A percentile compares a stretch with the other conserved stretches of the same genome.
Evolutionary conservation across 2,888 invertebrate species (phyloP).

Genomic region (Ceriagrion tenellum): DNA sequence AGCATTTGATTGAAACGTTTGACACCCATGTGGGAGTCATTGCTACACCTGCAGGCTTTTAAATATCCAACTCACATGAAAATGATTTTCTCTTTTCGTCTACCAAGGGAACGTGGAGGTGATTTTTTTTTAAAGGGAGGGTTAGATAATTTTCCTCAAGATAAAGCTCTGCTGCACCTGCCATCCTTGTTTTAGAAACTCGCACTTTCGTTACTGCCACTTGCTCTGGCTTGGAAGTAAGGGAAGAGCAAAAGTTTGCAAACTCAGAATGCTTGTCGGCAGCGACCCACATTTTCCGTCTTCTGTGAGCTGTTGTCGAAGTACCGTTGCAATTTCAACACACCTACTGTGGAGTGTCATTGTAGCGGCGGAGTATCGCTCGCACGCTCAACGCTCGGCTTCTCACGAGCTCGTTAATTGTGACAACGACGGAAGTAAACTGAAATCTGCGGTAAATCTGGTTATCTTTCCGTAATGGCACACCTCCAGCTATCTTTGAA

Average conservation of each 20-base stretch:
- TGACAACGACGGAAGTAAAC: neutral
- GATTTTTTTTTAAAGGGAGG: neutral
- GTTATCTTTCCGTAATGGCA: neutral
- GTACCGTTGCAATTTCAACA: constrained; percentile 65
- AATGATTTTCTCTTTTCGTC: neutral
- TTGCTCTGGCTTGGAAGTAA: neutral
- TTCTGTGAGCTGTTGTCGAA: neutral
- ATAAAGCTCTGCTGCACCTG: neutral
- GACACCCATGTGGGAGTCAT: neutral
- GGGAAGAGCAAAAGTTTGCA: neutral
- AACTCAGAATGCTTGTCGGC: neutral
- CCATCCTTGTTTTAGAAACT: neutral
- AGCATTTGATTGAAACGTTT: neutral
- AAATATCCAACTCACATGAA: neutral
- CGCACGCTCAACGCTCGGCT: neutral
- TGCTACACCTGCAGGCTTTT: neutral
- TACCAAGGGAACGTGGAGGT: neutral
- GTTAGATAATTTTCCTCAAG: neutral
- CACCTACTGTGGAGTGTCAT: constrained; percentile 42
- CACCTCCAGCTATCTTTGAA: neutral
- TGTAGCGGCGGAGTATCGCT: neutral
- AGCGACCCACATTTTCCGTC: constrained; percentile 45
- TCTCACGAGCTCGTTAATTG: constrained; percentile 6
- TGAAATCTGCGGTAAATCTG: neutral
- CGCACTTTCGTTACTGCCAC: neutral